Conservation (phyloP, 1,140 invertebrate species). For the Mactra quadrangularis region DNA sequence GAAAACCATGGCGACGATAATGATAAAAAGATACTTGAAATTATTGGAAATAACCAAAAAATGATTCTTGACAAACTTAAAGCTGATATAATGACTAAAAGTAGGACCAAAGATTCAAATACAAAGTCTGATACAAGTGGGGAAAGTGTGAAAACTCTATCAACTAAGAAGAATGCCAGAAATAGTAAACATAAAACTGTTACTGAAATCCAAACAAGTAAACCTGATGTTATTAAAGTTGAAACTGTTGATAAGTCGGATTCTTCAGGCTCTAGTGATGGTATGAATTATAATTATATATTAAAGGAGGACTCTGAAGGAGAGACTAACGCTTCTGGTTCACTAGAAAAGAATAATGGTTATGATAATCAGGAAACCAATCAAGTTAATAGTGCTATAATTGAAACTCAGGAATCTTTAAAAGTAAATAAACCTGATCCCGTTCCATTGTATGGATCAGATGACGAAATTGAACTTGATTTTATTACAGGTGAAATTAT, state of each 20-base stretch:
- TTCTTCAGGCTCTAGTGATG: too few species aligned
- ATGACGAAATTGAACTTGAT: slow-evolving; percentile 55
- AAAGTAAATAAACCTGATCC: background rate
- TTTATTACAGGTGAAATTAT: slow-evolving; percentile 46
- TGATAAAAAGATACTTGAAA: slow-evolving; percentile 10
- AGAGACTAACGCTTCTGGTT: background rate
- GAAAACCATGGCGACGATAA: slow-evolving; percentile 7
- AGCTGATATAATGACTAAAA: slow-evolving; percentile 19
- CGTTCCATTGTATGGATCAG: slow-evolving; percentile 30
- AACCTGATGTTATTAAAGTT: too few species aligned
- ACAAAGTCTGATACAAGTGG: background rate
- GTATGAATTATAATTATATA: too few species aligned
- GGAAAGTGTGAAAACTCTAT: too few species aligned
- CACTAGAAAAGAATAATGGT: background rate
- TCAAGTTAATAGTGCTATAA: background rate
- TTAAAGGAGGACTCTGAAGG: background rate
- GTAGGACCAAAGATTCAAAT: background rate
- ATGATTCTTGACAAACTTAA: slow-evolving; percentile 29
- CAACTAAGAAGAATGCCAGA: too few species aligned
- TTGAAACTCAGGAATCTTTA: background rate
- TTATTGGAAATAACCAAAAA: slow-evolving; percentile 9
- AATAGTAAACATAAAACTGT: too few species aligned
- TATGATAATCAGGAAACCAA: background rate
- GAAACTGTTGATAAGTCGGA: too few species aligned
- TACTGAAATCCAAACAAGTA: too few species aligned